phyloP scores from a whole-genome alignment of 2,888 invertebrate genomes.

The Lasioglossum marginatum region DNA sequence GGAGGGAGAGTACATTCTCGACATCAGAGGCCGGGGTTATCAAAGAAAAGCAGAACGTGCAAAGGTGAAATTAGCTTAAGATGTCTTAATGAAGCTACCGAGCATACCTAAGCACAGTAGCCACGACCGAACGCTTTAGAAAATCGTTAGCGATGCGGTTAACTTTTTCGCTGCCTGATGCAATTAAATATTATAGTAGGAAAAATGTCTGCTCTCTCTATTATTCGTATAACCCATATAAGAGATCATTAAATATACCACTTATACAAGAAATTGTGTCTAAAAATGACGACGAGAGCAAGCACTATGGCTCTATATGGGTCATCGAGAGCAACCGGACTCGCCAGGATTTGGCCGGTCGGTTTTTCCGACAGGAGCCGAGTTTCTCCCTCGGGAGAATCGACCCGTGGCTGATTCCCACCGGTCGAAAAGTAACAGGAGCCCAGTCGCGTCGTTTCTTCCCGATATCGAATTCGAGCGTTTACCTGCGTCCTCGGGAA shows the following conservation, averaged over 20 bases:
- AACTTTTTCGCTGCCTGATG: neutral
- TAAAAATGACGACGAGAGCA: too few species aligned
- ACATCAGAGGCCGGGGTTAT: neutral
- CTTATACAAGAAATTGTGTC: too few species aligned
- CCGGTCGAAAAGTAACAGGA: conserved; percentile 19
- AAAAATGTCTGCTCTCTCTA: neutral
- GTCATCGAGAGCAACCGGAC: neutral
- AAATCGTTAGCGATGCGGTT: neutral
- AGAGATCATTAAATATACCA: too few species aligned
- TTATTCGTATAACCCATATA: neutral
- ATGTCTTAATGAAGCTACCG: neutral
- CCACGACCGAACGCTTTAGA: neutral
- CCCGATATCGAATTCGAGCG: conserved; percentile 21
- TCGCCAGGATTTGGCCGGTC: neutral
- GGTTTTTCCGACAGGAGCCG: neutral
- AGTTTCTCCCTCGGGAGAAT: neutral
- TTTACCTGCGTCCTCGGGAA: conserved; percentile 8
- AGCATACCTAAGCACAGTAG: neutral
- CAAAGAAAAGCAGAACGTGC: neutral
- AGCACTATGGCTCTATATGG: neutral
- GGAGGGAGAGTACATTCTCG: neutral
- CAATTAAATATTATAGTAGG: neutral
- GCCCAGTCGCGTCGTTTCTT: neutral
- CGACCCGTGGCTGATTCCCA: conserved; percentile 7
- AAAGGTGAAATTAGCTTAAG: neutral